phyloP scores from a whole-genome alignment of 2,113 vertebrate genomes.

The Anolis sagrei region DNA sequence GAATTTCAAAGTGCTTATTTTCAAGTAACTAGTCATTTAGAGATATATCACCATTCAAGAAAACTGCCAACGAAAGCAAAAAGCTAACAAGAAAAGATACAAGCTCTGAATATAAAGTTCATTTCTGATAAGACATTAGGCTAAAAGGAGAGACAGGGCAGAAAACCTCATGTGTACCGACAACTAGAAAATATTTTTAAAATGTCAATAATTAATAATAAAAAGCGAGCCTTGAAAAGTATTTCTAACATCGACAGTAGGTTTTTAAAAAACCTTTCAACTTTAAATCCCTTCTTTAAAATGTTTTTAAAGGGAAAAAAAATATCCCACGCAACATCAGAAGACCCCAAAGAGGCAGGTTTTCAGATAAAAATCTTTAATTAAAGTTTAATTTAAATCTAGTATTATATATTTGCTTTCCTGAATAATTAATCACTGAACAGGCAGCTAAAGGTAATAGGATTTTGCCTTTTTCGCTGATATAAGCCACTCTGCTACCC shows the following conservation, averaged over 20 bases:
- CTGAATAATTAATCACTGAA: constrained; percentile 35
- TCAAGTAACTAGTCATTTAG: not conserved
- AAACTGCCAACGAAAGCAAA: constrained; percentile 1
- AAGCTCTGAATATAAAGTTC: not conserved
- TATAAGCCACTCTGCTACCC: constrained; percentile 6
- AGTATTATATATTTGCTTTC: constrained; percentile 29
- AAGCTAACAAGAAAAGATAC: not conserved
- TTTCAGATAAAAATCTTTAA: constrained; percentile 29
- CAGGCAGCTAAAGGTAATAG: not conserved
- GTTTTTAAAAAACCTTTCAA: constrained; percentile 12
- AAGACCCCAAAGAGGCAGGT: constrained; percentile 4
- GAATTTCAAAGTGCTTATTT: not conserved
- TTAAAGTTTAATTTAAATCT: constrained; percentile 34
- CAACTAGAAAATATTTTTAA: too few relatives aligned
- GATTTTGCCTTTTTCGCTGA: constrained; percentile 7
- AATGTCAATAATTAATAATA: not conserved
- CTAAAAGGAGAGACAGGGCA: not conserved
- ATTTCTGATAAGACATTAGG: not conserved
- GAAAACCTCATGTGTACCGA: not conserved
- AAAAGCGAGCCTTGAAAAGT: not conserved
- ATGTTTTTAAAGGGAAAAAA: not conserved
- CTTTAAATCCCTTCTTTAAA: not conserved
- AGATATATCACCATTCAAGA: not conserved
- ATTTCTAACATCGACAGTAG: not conserved
- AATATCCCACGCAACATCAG: not conserved